Evolutionary conservation across 2,888 invertebrate species (phyloP), one percentile per base, ranked within the genome.

Genomic region (Zygothrica quintamaculata): DNA sequence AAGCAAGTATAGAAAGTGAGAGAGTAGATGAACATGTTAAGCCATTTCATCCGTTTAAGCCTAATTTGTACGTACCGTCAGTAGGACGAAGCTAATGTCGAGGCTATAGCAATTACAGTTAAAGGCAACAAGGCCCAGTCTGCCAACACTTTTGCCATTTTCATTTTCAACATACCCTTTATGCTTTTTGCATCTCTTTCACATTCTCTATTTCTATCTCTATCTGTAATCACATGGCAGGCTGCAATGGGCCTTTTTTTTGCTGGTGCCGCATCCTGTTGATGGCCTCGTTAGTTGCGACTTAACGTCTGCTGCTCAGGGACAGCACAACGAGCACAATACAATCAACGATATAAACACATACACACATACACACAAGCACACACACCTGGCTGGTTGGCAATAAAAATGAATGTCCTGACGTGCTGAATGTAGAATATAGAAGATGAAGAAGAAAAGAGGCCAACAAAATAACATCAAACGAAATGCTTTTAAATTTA

Each of bases 191-290:
- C 34, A 18, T 42, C 16, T 4, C 40, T 50, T 9, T 52, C 56
- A 29, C 16, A 4, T 9, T 50, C 11, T 56, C 52, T 46, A 29
- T 25, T 5, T n/a, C 42, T 33, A 12, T 52, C 42, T 52, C 40
- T 48, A 62, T 51, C 71, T 74, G 84, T 80, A 80, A 80, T 80
- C 79, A 82, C 79, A 72, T 50, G 61, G 78, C 82, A 59, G 75
- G 65, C 79, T 85, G 84, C 84, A 86, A 86, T 80, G 75, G 75
- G 84, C 87, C 87, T 81, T 81, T 86, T 81, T 86, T 76, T 68
- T 79, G 71, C 75, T 62, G 60, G 67, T 71, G 61, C 59, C 72
- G 80, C 74, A 84, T 81, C 81, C 81, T 70, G 85, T 71, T 81
- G 85, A 84, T 84, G 82, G 82, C 85, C 82, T 81, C 84, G 87